A percentile compares a stretch with the other conserved stretches of the same genome.
phyloP scores from a whole-genome alignment of 1,140 invertebrate species.

The Drosophila persimilis region DNA sequence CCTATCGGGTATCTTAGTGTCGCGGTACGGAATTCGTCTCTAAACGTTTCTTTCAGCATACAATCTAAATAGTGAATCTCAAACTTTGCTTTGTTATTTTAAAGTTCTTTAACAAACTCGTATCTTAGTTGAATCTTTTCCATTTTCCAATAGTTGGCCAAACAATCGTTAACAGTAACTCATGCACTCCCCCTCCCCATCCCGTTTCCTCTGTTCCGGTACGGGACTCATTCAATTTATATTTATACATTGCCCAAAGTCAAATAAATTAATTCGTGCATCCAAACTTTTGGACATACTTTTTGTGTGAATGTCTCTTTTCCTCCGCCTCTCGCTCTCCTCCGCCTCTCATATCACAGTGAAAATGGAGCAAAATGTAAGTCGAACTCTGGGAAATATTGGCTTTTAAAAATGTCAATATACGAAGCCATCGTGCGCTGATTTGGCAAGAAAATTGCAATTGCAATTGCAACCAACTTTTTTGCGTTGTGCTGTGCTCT shows the following conservation, averaged over 20 bases:
- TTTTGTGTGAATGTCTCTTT: conserved; percentile 15
- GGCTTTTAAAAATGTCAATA: conserved; percentile 81
- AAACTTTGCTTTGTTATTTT: too few relatives aligned
- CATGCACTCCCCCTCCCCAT: neutral
- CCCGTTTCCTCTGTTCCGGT: conserved; percentile 7
- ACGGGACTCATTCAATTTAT: conserved; percentile 44
- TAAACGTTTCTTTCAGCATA: too few relatives aligned
- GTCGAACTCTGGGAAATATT: conserved; percentile 55
- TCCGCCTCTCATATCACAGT: neutral
- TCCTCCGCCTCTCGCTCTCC: neutral
- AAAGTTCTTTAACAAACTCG: too few relatives aligned
- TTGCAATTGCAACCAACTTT: conserved; percentile 64
- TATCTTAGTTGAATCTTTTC: too few relatives aligned
- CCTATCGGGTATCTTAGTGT: too few relatives aligned
- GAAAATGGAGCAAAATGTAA: conserved; percentile 19
- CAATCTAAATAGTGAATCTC: too few relatives aligned
- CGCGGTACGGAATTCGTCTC: too few relatives aligned
- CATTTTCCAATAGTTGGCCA: neutral
- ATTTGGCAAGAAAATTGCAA: conserved; percentile 75
- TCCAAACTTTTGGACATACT: conserved; percentile 45
- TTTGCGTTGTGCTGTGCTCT: conserved; percentile 27
- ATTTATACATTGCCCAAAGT: conserved; percentile 57
- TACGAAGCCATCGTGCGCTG: conserved; percentile 48
- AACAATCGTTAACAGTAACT: conserved; percentile 7
- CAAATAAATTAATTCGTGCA: conserved; percentile 57